Conservation (phyloP, 2,888 invertebrate genomes). For the Eilema caniola region DNA sequence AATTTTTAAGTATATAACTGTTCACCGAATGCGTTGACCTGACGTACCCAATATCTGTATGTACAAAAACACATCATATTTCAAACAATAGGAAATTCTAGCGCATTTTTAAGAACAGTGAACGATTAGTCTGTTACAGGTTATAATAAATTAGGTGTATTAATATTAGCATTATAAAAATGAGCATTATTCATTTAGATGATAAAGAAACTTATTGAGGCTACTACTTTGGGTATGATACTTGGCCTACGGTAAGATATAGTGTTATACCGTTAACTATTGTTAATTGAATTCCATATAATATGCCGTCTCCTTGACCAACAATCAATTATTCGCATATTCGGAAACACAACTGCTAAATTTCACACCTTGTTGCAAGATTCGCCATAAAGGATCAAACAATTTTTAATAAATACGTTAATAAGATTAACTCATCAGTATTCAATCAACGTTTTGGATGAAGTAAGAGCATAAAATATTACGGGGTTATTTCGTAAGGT, state of each 20-base stretch:
- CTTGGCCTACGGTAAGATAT: conserved; percentile 30
- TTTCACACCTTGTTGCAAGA: conserved; percentile 19
- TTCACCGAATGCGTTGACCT: conserved; percentile 50
- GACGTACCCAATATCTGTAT: conserved; percentile 26
- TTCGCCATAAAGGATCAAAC: conserved; percentile 15
- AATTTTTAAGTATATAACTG: conserved; percentile 58
- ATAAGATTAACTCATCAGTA: conserved; percentile 22
- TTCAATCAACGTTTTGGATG: conserved; percentile 21
- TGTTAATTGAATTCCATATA: conserved; percentile 32
- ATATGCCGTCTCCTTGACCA: conserved; percentile 29
- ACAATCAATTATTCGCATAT: conserved; percentile 21
- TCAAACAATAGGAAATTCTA: conserved; percentile 36
- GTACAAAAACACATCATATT: conserved; percentile 18
- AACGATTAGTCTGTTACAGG: conserved; percentile 31
- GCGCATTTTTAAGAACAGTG: conserved; percentile 23
- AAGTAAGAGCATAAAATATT: conserved; percentile 35
- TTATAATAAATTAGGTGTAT: conserved; percentile 34
- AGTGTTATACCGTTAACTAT: conserved; percentile 48
- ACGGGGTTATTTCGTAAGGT: conserved; percentile 22
- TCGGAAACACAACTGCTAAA: conserved; percentile 17
- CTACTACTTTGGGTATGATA: conserved; percentile 45
- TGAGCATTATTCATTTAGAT: conserved; percentile 51
- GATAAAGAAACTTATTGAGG: conserved; percentile 42
- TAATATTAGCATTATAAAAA: conserved; percentile 32
- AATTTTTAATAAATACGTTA: conserved; percentile 11